Conservation (phyloP, 2,797 vertebrate genomes). For the Rhabdomys pumilio region DNA sequence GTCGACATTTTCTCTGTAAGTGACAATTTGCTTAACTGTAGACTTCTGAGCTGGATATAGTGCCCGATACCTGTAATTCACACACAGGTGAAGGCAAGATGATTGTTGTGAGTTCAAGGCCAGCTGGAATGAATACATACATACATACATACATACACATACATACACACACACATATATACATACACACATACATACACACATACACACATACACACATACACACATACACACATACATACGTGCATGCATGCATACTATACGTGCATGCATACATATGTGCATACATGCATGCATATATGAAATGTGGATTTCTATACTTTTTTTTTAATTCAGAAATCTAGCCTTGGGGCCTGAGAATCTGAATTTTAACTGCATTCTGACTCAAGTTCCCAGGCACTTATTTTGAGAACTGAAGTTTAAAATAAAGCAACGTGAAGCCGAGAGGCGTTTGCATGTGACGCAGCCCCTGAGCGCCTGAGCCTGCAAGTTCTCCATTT, state of each 20-base stretch:
- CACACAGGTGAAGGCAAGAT: neutral
- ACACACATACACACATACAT: neutral
- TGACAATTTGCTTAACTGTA: neutral
- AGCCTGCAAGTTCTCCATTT: neutral
- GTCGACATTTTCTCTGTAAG: neutral
- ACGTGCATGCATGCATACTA: too few relatives aligned
- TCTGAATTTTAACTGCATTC: neutral
- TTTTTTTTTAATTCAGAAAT: neutral
- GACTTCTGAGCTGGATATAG: neutral
- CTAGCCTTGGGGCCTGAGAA: neutral
- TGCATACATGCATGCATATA: neutral
- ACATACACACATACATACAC: neutral
- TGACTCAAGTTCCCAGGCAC: neutral
- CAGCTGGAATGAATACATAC: neutral
- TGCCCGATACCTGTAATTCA: neutral
- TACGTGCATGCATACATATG: neutral
- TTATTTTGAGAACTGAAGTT: neutral
- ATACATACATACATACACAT: neutral
- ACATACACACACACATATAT: neutral
- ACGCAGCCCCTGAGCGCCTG: accelerated
- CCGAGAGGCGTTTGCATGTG: accelerated
- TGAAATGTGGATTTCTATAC: neutral
- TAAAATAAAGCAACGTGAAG: neutral
- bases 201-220: neutral
- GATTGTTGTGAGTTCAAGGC: neutral